phyloP scores from a whole-genome alignment of 2,888 invertebrate species.

The Unio delphinus region DNA sequence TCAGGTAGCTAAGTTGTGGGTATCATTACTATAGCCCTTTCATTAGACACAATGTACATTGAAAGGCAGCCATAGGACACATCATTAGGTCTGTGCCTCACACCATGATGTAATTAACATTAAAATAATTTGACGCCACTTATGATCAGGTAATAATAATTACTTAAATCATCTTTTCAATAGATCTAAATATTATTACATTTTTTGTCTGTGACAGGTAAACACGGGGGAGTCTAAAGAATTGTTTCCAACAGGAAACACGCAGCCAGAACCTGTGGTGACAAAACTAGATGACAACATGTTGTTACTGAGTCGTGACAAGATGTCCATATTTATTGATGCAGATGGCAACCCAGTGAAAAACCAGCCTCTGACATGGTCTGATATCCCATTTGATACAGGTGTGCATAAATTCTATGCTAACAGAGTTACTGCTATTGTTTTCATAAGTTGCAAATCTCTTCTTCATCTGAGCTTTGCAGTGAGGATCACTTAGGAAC shows the following conservation, averaged over 20 bases:
- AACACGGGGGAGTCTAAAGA: constrained; percentile 80
- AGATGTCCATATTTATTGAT: constrained; percentile 88
- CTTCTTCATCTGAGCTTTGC: too few relatives aligned
- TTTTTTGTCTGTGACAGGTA: constrained; percentile 50
- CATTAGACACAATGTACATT: too few relatives aligned
- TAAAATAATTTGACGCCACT: background rate
- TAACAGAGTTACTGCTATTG: too few relatives aligned
- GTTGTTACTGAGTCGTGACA: constrained; percentile 88
- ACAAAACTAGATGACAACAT: constrained; percentile 66
- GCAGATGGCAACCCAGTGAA: constrained; percentile 80
- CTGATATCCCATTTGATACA: constrained; percentile 79
- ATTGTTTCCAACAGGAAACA: constrained; percentile 79
- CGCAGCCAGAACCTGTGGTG: constrained; percentile 71
- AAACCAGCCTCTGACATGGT: constrained; percentile 84
- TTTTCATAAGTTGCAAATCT: too few relatives aligned
- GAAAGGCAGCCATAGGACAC: too few relatives aligned
- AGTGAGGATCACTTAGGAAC: too few relatives aligned
- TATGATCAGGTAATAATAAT: too few relatives aligned
- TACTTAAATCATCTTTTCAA: too few relatives aligned
- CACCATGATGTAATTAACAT: background rate
- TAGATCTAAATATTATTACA: background rate
- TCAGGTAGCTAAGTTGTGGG: too few relatives aligned
- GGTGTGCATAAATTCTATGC: constrained; percentile 45
- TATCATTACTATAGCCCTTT: too few relatives aligned
- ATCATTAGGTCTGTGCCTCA: too few relatives aligned